phyloP scores from a whole-genome alignment of 2,113 vertebrate genomes.

The Psephotus haematonotus region DNA sequence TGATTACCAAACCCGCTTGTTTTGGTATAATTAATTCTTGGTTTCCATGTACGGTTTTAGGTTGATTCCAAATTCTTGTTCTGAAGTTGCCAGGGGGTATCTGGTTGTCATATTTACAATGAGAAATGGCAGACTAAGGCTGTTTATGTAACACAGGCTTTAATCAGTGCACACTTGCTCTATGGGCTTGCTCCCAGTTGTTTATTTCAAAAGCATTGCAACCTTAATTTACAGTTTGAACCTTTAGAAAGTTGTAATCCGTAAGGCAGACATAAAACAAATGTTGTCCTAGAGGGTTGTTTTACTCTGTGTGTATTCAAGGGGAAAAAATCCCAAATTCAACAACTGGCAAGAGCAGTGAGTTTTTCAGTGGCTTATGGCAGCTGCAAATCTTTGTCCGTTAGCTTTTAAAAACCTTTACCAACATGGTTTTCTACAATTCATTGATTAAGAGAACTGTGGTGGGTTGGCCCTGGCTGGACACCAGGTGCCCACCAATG shows the following conservation, averaged over 20 bases:
- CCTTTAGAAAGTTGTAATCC: neutral
- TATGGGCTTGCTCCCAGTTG: neutral
- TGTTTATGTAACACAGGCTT: slow-evolving; percentile 27
- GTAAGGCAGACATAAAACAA: neutral
- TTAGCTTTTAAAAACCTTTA: neutral
- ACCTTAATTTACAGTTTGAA: neutral
- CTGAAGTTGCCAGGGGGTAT: neutral
- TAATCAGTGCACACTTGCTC: neutral
- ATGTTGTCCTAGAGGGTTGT: neutral
- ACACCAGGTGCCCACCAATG: neutral
- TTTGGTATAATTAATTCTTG: slow-evolving; percentile 1
- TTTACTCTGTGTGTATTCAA: neutral
- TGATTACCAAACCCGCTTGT: neutral
- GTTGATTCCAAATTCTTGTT: neutral
- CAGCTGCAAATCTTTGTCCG: neutral
- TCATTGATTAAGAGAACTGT: neutral
- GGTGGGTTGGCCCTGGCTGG: neutral
- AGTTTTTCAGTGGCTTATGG: neutral
- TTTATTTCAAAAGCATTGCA: neutral
- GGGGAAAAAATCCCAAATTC: neutral
- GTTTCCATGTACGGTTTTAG: neutral
- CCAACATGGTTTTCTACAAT: neutral
- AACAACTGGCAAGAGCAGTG: neutral
- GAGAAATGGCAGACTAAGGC: neutral
- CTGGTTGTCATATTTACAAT: neutral